These are phyloP conservation scores for Cuniculus paca DNA, from an alignment of 2,797 vertebrate species.

Conservation along the genomic window DNA sequence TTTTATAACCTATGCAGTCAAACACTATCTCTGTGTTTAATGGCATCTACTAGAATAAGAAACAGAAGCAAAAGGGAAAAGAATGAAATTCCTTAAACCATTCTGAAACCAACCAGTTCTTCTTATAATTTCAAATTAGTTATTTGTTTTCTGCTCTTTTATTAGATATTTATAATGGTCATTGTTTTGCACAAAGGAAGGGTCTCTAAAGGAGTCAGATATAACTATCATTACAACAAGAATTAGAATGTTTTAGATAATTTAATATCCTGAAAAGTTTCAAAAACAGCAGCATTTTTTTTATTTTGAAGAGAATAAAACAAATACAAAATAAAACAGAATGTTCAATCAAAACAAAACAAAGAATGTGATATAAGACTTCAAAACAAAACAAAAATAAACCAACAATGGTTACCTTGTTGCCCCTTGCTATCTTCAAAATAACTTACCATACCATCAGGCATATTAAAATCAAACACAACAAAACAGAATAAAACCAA, in stretches of 20 bases:
- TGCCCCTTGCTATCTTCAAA: too few species aligned
- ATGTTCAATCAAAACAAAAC: too few species aligned
- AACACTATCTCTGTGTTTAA: not conserved
- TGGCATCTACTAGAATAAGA: not conserved
- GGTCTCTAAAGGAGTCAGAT: not conserved
- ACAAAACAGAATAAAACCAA: too few species aligned
- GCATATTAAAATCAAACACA: too few species aligned
- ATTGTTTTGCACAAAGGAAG: not conserved
- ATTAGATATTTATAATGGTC: not conserved
- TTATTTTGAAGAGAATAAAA: too few species aligned
- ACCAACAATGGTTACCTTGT: too few species aligned
- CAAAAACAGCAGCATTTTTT: not conserved
- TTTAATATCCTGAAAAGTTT: not conserved
- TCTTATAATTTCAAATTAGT: not conserved
- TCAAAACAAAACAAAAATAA: too few species aligned
- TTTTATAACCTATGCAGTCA: not conserved
- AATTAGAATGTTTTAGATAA: not conserved
- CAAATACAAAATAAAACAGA: too few species aligned
- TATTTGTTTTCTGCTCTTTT: not conserved
- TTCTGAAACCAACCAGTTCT: constrained; percentile 3
- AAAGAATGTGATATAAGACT: too few species aligned
- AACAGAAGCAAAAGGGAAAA: not conserved
- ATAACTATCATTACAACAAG: not conserved
- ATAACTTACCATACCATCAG: too few species aligned
- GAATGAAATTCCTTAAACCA: not conserved